Base-by-base conservation (phyloP, 2,797 vertebrate genomes). In the Geotria australis region DNA sequence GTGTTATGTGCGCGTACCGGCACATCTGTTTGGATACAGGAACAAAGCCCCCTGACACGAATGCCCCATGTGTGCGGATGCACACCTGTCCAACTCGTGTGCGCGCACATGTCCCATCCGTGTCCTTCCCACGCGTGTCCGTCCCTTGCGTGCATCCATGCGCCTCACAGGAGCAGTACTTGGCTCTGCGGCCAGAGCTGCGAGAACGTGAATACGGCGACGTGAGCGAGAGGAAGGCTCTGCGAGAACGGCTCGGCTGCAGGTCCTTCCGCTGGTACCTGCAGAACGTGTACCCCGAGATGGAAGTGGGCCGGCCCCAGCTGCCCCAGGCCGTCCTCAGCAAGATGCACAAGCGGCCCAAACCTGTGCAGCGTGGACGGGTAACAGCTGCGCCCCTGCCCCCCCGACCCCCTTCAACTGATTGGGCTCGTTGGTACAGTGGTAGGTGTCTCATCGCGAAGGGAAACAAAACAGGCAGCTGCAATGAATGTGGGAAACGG, bases 241-340 rank as follows among this genome's bases (percentile, higher is more conserved):
- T 96, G 66, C 74, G 89, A 58, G 71, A 70, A 64, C 74, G 64
- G 56, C 61, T 95, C 63, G 74, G 77, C 59, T 96, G 89, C 61
- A 80, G 63, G 38, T 77, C 84, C 0, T 95, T 95, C 60, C 77
- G 73, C 53, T 96, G 89, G 86, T 96, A 86, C 64, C 72, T 96
- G 65, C 84, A 93, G 66, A 80, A 74, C 4, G 64, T 96, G 38
- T 96, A 94, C 65, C 89, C 89, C 0, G 85, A 96, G 71, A 96
- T 96, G 84, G 82, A 86, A 69, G 62, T 80, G 3, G 73, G 78
- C 51, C 85, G 79, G 66, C 71, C 71, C 12, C 79, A 76, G 56
- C 79, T 75, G 24, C 77, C 81, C 1, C 59, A 78, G 60, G 82
- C 93, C 60, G 60, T 80, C 65, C 7, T 55, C 24, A 83, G 94